phyloP scores from a whole-genome alignment of 2,888 invertebrate species.

The Eupithecia insigniata region DNA sequence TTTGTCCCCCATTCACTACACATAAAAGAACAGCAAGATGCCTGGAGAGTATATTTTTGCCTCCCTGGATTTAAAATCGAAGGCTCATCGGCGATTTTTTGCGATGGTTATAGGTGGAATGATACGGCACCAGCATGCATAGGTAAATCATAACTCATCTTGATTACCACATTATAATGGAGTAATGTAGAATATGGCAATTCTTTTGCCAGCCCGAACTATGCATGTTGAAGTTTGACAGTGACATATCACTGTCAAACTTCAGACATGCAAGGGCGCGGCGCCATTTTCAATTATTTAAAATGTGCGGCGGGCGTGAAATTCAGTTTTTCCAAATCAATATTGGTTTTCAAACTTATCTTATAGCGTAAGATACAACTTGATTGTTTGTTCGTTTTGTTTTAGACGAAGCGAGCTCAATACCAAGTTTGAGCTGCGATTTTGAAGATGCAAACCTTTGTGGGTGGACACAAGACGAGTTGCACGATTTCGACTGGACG shows the following conservation, averaged over 20 bases:
- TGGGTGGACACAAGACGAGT: conserved; percentile 90
- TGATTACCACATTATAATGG: background rate
- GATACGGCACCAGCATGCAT: conserved; percentile 86
- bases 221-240: no score
- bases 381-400: background rate
- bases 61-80: conserved; percentile 84
- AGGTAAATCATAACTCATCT: conserved; percentile 71
- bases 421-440: conserved; percentile 80
- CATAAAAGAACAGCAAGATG: conserved; percentile 77
- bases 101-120: conserved; percentile 90
- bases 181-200: background rate
- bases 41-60: conserved; percentile 87
- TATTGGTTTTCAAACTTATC: no score
- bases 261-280: background rate
- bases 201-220: background rate
- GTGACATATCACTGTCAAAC: background rate
- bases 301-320: background rate
- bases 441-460: conserved; percentile 88
- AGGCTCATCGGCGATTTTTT: conserved; percentile 87
- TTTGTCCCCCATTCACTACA: conserved; percentile 82
- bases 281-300: background rate
- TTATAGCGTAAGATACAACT: background rate
- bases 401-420: conserved; percentile 16
- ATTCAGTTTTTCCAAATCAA: no score
- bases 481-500: conserved; percentile 90